A percentile compares a stretch with the other conserved stretches of the same genome.
Evolutionary conservation across 2,797 vertebrate genomes (phyloP).

Genomic region (Microcaecilia unicolor): DNA sequence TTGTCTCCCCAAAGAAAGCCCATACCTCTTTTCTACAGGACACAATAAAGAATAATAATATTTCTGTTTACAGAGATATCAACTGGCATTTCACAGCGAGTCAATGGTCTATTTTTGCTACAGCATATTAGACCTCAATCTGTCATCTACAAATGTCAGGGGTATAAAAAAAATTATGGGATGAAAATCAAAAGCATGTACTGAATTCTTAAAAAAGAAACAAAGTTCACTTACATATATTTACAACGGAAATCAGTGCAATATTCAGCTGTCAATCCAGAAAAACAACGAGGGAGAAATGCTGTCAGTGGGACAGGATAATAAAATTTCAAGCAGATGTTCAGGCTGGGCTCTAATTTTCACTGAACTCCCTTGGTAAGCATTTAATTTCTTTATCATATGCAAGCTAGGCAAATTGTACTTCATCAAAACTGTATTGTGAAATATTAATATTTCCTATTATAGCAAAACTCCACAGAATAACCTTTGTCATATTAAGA

Average conservation of each 20-base stretch:
- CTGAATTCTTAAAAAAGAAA: constrained; percentile 39
- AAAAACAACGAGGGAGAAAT: constrained; percentile 51
- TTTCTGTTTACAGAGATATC: constrained; percentile 89
- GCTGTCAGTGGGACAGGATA: constrained; percentile 55
- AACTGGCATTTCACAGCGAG: constrained; percentile 72
- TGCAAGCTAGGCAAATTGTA: constrained; percentile 60
- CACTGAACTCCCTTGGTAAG: constrained; percentile 61
- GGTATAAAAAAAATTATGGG: constrained; percentile 42
- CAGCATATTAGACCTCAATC: constrained; percentile 73
- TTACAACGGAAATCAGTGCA: constrained; percentile 55
- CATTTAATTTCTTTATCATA: constrained; percentile 71
- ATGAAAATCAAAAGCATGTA: constrained; percentile 50
- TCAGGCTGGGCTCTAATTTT: constrained; percentile 62
- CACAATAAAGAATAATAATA: constrained; percentile 82
- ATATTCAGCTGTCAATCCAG: constrained; percentile 70
- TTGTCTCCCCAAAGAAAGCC: constrained; percentile 66
- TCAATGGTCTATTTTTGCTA: constrained; percentile 67
- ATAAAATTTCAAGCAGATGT: constrained; percentile 71
- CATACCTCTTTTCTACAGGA: constrained; percentile 61
- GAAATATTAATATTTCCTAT: constrained; percentile 70
- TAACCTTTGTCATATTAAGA: constrained; percentile 61
- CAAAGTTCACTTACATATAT: constrained; percentile 58
- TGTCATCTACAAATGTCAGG: constrained; percentile 86
- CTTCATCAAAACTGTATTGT: constrained; percentile 65
- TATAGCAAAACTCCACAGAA: constrained; percentile 61